Percentiles rank a stretch among this genome's conserved stretches.
Conservation (phyloP, 2,797 vertebrate genomes). For the Merluccius polli region DNA sequence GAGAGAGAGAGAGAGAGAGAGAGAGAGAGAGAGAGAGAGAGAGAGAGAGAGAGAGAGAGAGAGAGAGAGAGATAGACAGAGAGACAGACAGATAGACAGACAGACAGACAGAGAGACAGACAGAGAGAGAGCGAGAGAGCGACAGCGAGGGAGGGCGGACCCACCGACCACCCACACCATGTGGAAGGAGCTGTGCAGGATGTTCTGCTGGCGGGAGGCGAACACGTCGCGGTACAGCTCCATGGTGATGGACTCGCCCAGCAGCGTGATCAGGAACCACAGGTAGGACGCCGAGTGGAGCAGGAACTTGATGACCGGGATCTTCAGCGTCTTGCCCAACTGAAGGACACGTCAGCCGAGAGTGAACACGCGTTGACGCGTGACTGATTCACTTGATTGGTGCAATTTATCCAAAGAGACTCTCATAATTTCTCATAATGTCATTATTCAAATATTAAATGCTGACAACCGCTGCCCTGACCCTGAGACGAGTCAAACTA, state of each 20-base stretch:
- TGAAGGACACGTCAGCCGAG: slow-evolving; percentile 38
- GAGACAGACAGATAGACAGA: neutral
- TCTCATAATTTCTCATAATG: neutral
- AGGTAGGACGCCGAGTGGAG: slow-evolving; percentile 86
- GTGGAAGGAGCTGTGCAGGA: slow-evolving; percentile 86
- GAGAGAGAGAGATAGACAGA: neutral
- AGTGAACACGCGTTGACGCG: no score
- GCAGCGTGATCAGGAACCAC: slow-evolving; percentile 87
- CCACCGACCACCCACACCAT: slow-evolving; percentile 90
- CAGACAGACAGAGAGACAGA: neutral
- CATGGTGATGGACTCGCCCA: slow-evolving; percentile 85
- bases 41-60: neutral
- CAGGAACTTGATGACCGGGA: slow-evolving; percentile 87
- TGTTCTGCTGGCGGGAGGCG: slow-evolving; percentile 74
- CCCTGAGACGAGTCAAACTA: no score
- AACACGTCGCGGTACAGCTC: slow-evolving; percentile 77
- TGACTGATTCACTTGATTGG: neutral
- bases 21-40: neutral
- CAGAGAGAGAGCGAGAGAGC: neutral
- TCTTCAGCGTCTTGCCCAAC: slow-evolving; percentile 79
- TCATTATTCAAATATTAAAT: no score
- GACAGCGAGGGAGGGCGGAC: slow-evolving; percentile 26
- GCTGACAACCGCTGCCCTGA: no score
- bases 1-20: neutral
- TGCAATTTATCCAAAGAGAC: neutral